phyloP scores from a whole-genome alignment of 2,797 vertebrate species.

The Dendrocincla tyrannina region DNA sequence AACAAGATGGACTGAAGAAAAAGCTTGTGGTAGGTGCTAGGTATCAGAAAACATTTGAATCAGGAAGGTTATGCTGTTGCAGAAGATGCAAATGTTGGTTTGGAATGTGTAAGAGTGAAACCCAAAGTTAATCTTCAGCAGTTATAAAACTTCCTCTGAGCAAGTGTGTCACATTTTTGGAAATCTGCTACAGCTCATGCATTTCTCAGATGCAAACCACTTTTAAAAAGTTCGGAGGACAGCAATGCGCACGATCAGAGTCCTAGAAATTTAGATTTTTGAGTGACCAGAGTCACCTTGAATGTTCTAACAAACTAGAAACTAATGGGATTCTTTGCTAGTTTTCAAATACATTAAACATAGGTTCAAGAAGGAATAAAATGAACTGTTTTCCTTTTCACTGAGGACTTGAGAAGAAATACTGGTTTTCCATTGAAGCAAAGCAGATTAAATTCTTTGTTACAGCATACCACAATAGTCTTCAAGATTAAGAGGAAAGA shows the following conservation, averaged over 20 bases:
- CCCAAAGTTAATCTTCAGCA: not conserved
- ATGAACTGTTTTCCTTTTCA: not conserved
- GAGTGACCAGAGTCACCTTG: not conserved
- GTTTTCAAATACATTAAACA: not conserved
- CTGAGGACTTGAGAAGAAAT: not conserved
- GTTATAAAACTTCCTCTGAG: not conserved
- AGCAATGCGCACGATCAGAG: fast-evolving
- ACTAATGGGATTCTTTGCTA: not conserved
- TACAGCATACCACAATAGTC: not conserved
- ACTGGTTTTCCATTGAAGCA: not conserved
- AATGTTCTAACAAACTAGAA: not conserved
- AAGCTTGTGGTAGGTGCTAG: not conserved
- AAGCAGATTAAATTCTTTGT: not conserved
- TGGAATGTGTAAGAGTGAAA: not conserved
- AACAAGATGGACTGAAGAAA: not conserved
- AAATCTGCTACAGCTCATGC: not conserved
- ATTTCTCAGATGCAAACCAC: not conserved
- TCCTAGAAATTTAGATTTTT: not conserved
- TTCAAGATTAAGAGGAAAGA: not conserved
- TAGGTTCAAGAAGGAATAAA: not conserved
- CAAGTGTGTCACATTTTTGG: not conserved
- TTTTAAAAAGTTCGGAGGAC: not conserved
- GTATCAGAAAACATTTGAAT: not conserved
- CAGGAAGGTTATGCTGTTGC: not conserved
- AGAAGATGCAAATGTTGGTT: not conserved